Percentiles rank a stretch among this genome's conserved stretches.
Conservation (phyloP, 35 echinoderm and acorn worm genomes). For the Anneissia japonica region DNA sequence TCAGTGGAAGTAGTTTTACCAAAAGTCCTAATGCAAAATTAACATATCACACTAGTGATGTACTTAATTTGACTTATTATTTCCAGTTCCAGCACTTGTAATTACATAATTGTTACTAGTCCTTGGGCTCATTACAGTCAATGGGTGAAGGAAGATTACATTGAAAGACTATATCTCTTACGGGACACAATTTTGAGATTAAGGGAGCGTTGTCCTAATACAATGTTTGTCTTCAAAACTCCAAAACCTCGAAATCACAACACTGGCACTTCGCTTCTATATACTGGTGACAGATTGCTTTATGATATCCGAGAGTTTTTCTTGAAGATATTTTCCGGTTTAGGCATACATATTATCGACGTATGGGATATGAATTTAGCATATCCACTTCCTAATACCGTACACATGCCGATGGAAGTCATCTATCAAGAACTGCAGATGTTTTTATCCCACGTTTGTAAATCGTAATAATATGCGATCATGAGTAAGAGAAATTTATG, state of each 20-base stretch:
- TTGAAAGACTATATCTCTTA: background rate
- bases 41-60: no score
- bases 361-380: background rate
- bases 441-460: no score
- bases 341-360: background rate
- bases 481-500: no score
- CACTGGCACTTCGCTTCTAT: background rate
- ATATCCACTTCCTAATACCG: no score
- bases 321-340: background rate
- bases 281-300: constrained; percentile 6
- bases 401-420: no score
- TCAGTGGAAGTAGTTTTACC: no score
- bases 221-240: constrained; percentile 8
- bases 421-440: no score
- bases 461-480: no score
- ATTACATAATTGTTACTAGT: constrained; percentile 18
- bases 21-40: no score
- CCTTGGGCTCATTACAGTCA: constrained; percentile 33
- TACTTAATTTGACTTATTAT: background rate
- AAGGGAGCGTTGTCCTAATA: constrained; percentile 9
- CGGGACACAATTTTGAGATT: background rate
- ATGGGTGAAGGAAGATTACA: constrained; percentile 5
- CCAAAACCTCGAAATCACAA: constrained; percentile 4
- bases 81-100: background rate
- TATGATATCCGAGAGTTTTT: background rate